Evolutionary conservation across 2,113 vertebrate genomes (phyloP), one percentile per base, ranked within the genome.

Genomic region (Erythrocercus mccallii): DNA sequence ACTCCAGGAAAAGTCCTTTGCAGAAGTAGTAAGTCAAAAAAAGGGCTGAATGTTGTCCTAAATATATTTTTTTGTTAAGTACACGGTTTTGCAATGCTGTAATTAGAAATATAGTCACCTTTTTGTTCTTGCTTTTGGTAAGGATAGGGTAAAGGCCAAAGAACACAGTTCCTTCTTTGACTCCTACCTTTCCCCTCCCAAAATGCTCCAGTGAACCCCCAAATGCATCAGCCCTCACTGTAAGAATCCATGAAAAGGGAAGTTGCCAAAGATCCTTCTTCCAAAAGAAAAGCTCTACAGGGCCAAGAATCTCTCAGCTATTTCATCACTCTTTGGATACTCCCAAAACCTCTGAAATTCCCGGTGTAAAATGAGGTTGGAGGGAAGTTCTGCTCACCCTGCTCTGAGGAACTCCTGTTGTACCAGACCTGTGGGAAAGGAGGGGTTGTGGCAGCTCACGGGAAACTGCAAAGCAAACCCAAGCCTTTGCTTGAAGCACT

Each of bases 1-100:
- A 74, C 86, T 94, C 78, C 54, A 86, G 58, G 87, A 97, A 97
- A 84, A 95, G 74, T 81, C 69, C 35, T 72, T 54, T 82, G 48
- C 27, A 90, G 56, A 65, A 66, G 65, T 24, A 61, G 56, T 11
- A 21, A 35, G 23, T n/a, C 8, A 42, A 57, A 82, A 68, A 78
- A 71, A 25, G 12, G 14, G 31, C 15, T 90, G 42, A 71, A 27
- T 54, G 10, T 51, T 53, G 24, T 82, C 48, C 38, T 74, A 8
- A 47, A 9, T 69, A 10, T n/a, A 1, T 15, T 28, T 30, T 11
- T 31, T 19, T 38, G 15, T 37, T 74, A 61, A 64, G 73, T 44
- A 42, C 37, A 19, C 2, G 28, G 11, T 62, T 83, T 31, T 86
- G 80, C 30, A n/a, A 1, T 14, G 20, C 4, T 40, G 16, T 31